A percentile compares a stretch with the other conserved stretches of the same genome.
Evolutionary conservation across 2,113 vertebrate species (phyloP).

Genomic region (Microtus montanus): DNA sequence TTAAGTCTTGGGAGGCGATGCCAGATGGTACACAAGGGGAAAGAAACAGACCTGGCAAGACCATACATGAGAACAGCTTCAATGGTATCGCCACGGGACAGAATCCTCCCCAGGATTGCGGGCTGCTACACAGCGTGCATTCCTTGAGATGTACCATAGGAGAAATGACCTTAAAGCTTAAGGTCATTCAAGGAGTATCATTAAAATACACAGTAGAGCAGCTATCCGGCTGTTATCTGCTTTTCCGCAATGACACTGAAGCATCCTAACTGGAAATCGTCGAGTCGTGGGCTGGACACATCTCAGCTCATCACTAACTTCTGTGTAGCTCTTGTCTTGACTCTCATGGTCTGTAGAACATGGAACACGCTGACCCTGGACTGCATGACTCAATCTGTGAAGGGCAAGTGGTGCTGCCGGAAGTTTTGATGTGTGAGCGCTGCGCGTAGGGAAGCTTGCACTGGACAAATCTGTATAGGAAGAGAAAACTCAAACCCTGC

Average conservation of each 20-base stretch:
- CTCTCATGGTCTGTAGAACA: neutral
- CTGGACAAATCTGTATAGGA: too few relatives aligned
- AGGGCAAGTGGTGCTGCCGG: neutral
- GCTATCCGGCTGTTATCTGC: neutral
- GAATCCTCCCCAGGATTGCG: neutral
- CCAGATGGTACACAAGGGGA: constrained; percentile 22
- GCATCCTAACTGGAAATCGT: neutral
- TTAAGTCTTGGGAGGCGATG: neutral
- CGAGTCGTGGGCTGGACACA: neutral
- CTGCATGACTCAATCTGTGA: neutral
- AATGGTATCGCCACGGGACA: neutral
- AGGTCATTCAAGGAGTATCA: neutral
- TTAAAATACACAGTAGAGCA: neutral
- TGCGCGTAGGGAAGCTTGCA: neutral
- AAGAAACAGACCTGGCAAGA: neutral
- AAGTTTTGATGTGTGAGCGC: neutral
- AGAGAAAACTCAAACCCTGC: neutral
- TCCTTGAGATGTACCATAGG: neutral
- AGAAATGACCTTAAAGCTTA: constrained; percentile 36
- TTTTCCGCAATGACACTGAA: neutral
- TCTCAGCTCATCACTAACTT: neutral
- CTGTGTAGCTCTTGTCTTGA: neutral
- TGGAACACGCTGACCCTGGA: neutral
- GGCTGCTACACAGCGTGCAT: neutral
- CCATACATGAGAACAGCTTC: neutral